Evolutionary conservation across 2,888 invertebrate genomes (phyloP).

Genomic region (Lacanobia oleracea): DNA sequence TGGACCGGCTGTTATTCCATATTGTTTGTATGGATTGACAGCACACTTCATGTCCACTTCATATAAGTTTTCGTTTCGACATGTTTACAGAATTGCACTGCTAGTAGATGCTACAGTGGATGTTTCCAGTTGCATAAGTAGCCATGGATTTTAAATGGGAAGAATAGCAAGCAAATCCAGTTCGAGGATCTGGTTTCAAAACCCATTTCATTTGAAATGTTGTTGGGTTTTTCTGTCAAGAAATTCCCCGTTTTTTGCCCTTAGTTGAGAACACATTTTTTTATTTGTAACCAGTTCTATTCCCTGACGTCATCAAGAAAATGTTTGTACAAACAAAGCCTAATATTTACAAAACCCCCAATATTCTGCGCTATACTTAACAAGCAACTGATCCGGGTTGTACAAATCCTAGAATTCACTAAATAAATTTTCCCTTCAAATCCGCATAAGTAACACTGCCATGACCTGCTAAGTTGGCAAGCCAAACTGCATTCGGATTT

Average conservation of each 20-base stretch:
- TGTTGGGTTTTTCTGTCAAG: background rate
- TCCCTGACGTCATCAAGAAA: background rate
- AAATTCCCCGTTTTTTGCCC: background rate
- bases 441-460: slow-evolving; percentile 11
- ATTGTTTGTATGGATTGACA: too few species aligned
- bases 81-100: too few species aligned
- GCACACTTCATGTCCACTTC: too few species aligned
- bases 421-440: slow-evolving; percentile 24
- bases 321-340: background rate
- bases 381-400: background rate
- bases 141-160: background rate
- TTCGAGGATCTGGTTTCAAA: background rate
- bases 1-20: too few species aligned
- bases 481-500: slow-evolving; percentile 44
- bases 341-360: background rate
- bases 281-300: background rate
- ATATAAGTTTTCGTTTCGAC: too few species aligned
- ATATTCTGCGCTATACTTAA: background rate
- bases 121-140: background rate
- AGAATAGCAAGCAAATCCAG: background rate
- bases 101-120: too few species aligned
- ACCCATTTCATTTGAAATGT: background rate
- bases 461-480: slow-evolving; percentile 51
- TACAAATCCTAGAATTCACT: slow-evolving; percentile 1
- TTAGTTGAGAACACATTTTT: background rate